These are phyloP conservation scores for Prolemur simus DNA, from an alignment of 2,113 vertebrate species.

Conservation along the genomic window DNA sequence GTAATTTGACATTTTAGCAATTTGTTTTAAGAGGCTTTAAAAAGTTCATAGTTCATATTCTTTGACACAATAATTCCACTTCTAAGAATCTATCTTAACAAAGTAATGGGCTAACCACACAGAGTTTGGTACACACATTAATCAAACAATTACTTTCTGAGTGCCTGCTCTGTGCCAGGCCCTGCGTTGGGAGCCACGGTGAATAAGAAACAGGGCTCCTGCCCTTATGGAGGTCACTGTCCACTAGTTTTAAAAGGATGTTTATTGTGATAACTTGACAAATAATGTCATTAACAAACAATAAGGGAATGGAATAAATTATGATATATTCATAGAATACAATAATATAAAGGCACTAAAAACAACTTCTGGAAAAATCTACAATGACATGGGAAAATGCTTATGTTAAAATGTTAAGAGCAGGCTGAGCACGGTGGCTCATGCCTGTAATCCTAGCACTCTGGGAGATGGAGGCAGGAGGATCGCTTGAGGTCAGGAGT, in stretches of 20 bases:
- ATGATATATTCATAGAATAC: background rate
- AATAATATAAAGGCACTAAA: background rate
- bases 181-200: too few relatives aligned
- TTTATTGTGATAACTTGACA: background rate
- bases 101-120: conserved; percentile 9
- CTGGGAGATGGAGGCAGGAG: too few relatives aligned
- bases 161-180: background rate
- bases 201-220: background rate
- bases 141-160: background rate
- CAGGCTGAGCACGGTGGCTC: background rate
- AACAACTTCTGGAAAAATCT: background rate
- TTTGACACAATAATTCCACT: conserved; percentile 18
- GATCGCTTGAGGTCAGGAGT: too few relatives aligned
- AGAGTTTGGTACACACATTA: background rate
- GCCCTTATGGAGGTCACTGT: background rate
- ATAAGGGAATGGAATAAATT: background rate
- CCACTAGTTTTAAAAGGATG: background rate
- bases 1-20: background rate
- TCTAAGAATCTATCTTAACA: conserved; percentile 28
- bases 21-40: background rate
- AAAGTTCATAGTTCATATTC: background rate
- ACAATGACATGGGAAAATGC: background rate
- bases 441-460: too few relatives aligned
- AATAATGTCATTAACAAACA: background rate
- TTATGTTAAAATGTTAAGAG: conserved; percentile 10